Percentiles rank a stretch among this genome's conserved stretches.
These are phyloP conservation scores for Peromyscus eremicus DNA, from an alignment of 2,797 vertebrate genomes.

Conservation along the genomic window DNA sequence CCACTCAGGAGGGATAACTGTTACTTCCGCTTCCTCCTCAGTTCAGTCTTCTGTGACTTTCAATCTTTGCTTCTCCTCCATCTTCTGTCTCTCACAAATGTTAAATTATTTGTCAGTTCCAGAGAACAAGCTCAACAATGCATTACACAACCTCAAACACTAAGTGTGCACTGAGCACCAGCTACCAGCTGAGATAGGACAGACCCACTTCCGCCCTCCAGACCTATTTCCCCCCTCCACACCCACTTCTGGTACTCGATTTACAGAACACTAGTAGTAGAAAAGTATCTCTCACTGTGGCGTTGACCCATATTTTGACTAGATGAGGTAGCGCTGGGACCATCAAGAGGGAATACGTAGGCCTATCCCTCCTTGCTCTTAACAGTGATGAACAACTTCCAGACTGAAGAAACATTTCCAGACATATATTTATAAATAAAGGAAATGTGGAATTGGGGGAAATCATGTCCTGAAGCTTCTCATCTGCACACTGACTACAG, in stretches of 20 bases:
- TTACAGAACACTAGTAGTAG: conserved; percentile 64
- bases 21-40: neutral
- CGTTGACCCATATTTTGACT: conserved; percentile 69
- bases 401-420: conserved; percentile 4
- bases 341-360: conserved; percentile 25
- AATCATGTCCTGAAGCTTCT: neutral
- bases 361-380: conserved; percentile 35
- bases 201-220: neutral
- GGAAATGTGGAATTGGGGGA: neutral
- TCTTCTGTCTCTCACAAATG: neutral
- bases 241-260: conserved; percentile 54
- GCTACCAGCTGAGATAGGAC: neutral
- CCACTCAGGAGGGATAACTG: too few species aligned
- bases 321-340: conserved; percentile 1
- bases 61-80: neutral
- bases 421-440: conserved; percentile 38
- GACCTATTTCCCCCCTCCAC: too few species aligned
- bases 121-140: neutral
- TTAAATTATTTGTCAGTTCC: neutral
- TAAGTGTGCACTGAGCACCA: neutral
- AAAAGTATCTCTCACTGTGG: conserved; percentile 61
- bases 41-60: too few species aligned
- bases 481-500: neutral
- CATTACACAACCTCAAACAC: neutral
- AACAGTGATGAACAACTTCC: neutral